phyloP scores from a whole-genome alignment of 1,140 invertebrate genomes.

The Dendrolimus punctatus region DNA sequence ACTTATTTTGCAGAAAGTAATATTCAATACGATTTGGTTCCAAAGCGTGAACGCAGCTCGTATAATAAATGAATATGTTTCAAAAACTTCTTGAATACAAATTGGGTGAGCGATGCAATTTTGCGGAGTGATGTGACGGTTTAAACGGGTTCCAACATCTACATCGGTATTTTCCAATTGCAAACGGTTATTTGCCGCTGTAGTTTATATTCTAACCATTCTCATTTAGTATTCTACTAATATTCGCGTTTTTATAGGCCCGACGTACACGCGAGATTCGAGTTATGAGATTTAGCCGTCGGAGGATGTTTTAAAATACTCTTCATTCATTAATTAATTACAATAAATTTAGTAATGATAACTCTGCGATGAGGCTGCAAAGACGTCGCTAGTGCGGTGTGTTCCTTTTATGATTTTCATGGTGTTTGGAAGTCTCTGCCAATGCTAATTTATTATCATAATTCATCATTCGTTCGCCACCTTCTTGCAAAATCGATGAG shows the following conservation, averaged over 20 bases:
- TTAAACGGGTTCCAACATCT: slow-evolving; percentile 27
- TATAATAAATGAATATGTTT: slow-evolving; percentile 33
- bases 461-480: too few species aligned
- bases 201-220: slow-evolving; percentile 4
- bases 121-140: slow-evolving; percentile 42
- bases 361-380: too few species aligned
- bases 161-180: slow-evolving; percentile 34
- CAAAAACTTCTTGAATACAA: slow-evolving; percentile 40
- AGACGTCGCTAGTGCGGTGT: too few species aligned
- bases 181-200: slow-evolving; percentile 27
- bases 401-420: too few species aligned
- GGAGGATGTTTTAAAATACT: too few species aligned
- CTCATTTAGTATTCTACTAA: slow-evolving; percentile 13
- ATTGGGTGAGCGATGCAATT: slow-evolving; percentile 43
- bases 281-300: too few species aligned
- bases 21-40: not conserved
- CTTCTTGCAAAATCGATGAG: too few species aligned
- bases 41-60: slow-evolving; percentile 2
- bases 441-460: too few species aligned
- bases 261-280: too few species aligned
- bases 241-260: not conserved
- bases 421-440: too few species aligned
- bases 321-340: too few species aligned
- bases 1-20: not conserved
- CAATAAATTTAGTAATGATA: too few species aligned